phyloP scores from a whole-genome alignment of 2,888 invertebrate species.

The Drosophila parthenogenetica region DNA sequence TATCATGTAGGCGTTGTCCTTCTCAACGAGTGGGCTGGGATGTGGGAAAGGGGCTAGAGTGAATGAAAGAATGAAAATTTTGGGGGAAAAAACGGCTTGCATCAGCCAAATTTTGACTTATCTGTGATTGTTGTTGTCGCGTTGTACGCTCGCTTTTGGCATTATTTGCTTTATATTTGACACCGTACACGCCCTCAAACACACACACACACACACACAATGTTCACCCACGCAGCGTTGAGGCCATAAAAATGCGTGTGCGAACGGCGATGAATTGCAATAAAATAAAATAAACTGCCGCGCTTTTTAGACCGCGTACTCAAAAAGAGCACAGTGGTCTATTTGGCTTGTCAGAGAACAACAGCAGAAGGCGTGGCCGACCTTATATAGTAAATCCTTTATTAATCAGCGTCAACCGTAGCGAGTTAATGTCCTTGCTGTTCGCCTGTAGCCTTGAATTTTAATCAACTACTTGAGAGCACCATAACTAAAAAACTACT shows the following conservation, averaged over 20 bases:
- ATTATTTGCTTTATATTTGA: conserved; percentile 77
- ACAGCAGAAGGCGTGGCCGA: no score
- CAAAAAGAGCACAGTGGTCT: no score
- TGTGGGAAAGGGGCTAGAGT: neutral
- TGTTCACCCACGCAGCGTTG: conserved; percentile 34
- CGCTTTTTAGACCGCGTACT: conserved; percentile 31
- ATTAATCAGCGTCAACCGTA: no score
- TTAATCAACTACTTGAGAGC: no score
- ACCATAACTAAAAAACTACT: no score
- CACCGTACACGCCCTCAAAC: conserved; percentile 44
- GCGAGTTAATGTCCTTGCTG: no score
- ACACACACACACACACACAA: conserved; percentile 19
- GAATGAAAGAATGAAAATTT: neutral
- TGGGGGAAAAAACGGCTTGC: conserved; percentile 39
- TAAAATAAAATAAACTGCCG: conserved; percentile 78
- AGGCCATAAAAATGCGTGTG: conserved; percentile 68
- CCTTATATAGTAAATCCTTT: no score
- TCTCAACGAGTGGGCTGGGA: neutral
- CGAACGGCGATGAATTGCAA: conserved; percentile 59
- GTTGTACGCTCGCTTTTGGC: conserved; percentile 47
- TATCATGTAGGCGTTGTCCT: conserved; percentile 52
- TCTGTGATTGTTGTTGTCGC: conserved; percentile 58
- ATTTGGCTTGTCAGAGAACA: no score
- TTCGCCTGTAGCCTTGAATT: no score
- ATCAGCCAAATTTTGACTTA: conserved; percentile 73